These are phyloP conservation scores for Ceratothoa steindachneri DNA, from an alignment of 2,888 invertebrate species.

Conservation along the genomic window DNA sequence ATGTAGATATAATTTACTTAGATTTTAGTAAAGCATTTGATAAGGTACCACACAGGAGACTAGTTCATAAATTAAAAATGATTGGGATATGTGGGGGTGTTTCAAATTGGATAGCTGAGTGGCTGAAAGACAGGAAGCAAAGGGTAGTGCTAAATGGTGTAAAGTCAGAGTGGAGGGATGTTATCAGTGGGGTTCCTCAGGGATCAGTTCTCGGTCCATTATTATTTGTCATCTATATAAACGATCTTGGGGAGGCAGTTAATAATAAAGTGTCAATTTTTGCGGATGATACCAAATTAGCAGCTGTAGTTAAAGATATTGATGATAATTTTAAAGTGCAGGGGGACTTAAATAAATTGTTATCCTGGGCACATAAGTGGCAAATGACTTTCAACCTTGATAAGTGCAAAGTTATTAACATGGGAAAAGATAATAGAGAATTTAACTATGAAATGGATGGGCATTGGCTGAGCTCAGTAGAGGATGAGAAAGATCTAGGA, in stretches of 20 bases:
- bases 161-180: background rate
- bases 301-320: background rate
- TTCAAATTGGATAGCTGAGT: background rate
- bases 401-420: background rate
- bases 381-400: background rate
- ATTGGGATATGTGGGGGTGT: background rate
- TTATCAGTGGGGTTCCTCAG: background rate
- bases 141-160: background rate
- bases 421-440: no score
- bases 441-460: no score
- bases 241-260: background rate
- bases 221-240: background rate
- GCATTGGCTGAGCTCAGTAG: no score
- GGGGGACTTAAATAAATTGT: background rate
- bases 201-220: background rate
- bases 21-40: background rate
- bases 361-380: background rate
- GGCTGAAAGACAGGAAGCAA: background rate
- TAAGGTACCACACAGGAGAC: background rate
- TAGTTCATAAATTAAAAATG: background rate
- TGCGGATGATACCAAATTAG: background rate
- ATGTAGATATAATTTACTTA: background rate
- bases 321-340: background rate
- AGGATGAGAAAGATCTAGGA: no score
- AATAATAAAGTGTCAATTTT: background rate